These are phyloP conservation scores for Ophiothrix spiculata DNA, from an alignment of 35 echinoderm and acorn worm genomes.

Conservation along the genomic window DNA sequence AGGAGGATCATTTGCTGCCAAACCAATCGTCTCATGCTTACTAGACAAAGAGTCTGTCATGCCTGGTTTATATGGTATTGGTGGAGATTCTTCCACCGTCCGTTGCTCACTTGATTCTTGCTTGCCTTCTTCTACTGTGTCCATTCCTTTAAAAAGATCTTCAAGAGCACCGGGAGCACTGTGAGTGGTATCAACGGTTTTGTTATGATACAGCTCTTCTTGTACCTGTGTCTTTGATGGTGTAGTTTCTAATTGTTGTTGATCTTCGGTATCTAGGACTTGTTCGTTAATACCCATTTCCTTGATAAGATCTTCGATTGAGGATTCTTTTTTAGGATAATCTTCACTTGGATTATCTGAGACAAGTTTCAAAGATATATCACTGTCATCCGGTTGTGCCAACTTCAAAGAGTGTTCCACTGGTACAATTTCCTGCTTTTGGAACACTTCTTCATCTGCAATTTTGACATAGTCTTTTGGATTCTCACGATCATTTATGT, in stretches of 20 bases:
- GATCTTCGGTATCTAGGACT: not conserved
- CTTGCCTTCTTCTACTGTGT: too few species aligned
- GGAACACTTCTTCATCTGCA: not conserved
- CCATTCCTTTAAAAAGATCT: too few species aligned
- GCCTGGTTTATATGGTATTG: too few species aligned
- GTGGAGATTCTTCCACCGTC: not conserved
- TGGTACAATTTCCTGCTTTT: not conserved
- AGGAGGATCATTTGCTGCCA: not conserved
- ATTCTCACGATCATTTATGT: too few species aligned
- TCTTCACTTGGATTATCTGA: not conserved
- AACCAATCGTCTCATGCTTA: not conserved
- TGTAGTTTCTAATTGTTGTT: not conserved
- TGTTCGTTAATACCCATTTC: not conserved
- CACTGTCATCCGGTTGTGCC: not conserved
- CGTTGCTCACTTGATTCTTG: not conserved
- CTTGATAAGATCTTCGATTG: not conserved
- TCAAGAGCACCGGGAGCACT: too few species aligned
- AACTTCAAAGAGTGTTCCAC: not conserved
- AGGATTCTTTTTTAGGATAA: not conserved
- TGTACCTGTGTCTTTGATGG: not conserved
- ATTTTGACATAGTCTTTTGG: not conserved
- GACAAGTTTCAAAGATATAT: not conserved
- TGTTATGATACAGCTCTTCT: not conserved
- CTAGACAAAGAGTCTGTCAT: not conserved
- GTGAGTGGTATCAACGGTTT: not conserved